Evolutionary conservation across 2,113 vertebrate species (phyloP), one percentile per base, ranked within the genome.

Genomic region (Pagrus major): DNA sequence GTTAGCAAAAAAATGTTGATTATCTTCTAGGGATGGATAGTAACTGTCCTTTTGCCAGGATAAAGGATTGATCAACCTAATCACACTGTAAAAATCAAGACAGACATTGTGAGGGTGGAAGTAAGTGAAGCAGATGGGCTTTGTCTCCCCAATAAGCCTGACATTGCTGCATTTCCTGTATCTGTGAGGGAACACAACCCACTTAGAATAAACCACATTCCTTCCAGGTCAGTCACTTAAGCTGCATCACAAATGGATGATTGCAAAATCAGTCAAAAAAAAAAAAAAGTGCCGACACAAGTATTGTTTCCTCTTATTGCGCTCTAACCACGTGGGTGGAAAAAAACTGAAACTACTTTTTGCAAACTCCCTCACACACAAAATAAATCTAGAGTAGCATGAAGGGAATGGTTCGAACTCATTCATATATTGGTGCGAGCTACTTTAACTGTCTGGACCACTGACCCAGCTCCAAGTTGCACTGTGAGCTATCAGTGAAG

Each of bases 151-250:
- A n/a, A 59, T 44, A 66, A 67, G 44, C 1, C 9, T 51, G 65
- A 78, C 51, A 76, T 46, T 69, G 37, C 71, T 82, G 71, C 16
- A 64, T 78, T 86, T 87, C 78, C 84, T 80, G 58, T 42, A 41
- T 67, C 33, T 56, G 61, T 47, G 39, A 80, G 66, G 33, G 52
- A 86, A 60, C 71, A 76, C 66, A 80, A 81, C 68, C 77, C 76
- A 74, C 55, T 87, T 68, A 75, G 51, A 86, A 86, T 78, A 79
- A 82, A 83, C 69, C 80, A 76, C 84, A 85, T 89, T 89, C 67
- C 81, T 92, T 88, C 63, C 64, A 83, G 76, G 83, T 81, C 79
- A 80, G 21, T 86, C 82, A 81, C 61, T 61, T 61, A 58, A 56
- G 42, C 67, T 75, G 68, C 67, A 70, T 80, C 9, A 7, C 33